Percentiles rank a stretch among this genome's conserved stretches.
phyloP scores from a whole-genome alignment of 1,140 invertebrate genomes.

The Apis laboriosa region DNA sequence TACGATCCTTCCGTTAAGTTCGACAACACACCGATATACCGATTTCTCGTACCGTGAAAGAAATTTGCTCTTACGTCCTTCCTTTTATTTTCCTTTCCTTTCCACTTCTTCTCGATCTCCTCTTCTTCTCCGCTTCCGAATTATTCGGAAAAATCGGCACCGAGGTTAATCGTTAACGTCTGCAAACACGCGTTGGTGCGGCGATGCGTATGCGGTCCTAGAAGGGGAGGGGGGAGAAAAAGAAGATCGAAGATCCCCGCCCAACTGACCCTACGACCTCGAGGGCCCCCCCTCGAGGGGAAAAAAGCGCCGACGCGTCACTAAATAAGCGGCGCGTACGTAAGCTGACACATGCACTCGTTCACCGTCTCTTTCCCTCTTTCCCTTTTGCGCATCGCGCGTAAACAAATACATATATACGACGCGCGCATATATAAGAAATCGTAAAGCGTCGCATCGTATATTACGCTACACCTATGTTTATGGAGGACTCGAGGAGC shows the following conservation, averaged over 20 bases:
- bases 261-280: constrained; percentile 64
- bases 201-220: constrained; percentile 28
- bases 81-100: not conserved
- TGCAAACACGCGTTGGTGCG: constrained; percentile 26
- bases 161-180: constrained; percentile 15
- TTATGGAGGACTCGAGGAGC: constrained; percentile 18
- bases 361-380: not conserved
- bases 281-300: constrained; percentile 3
- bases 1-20: not conserved
- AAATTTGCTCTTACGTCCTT: not conserved
- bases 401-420: constrained; percentile 5
- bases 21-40: not conserved
- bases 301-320: constrained; percentile 66
- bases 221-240: constrained; percentile 15
- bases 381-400: constrained; percentile 1
- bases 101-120: too few relatives aligned
- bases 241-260: constrained; percentile 56
- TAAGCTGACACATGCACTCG: not conserved
- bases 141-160: too few relatives aligned
- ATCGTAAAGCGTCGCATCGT: constrained; percentile 54
- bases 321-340: constrained; percentile 62
- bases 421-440: constrained; percentile 2
- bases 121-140: too few relatives aligned
- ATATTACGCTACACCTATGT: constrained; percentile 49
- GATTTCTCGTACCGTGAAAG: not conserved